Percentiles rank a stretch among this genome's conserved stretches.
These are phyloP conservation scores for Oreochromis mossambicus DNA, from an alignment of 2,797 vertebrate genomes.

Conservation along the genomic window DNA sequence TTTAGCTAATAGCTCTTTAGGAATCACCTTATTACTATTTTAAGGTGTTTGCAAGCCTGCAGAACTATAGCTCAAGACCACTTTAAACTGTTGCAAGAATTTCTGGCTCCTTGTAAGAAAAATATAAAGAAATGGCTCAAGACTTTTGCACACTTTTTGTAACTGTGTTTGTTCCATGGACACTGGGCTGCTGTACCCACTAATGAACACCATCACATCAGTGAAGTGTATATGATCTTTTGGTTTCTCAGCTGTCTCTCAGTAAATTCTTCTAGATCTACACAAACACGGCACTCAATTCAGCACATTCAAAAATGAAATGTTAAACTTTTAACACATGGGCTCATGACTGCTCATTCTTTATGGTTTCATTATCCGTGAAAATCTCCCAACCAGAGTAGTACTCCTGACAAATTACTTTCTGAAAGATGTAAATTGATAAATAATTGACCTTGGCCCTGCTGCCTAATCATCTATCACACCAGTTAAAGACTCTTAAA, in stretches of 20 bases:
- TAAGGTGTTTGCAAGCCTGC: background rate
- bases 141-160: background rate
- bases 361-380: constrained; percentile 6
- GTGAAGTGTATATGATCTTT: background rate
- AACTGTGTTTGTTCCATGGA: background rate
- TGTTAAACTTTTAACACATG: background rate
- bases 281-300: background rate
- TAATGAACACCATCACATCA: background rate
- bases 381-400: constrained; percentile 21
- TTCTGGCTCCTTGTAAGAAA: background rate
- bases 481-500: constrained; percentile 21
- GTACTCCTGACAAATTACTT: constrained; percentile 24
- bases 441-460: constrained; percentile 38
- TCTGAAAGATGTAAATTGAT: constrained; percentile 20
- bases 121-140: background rate
- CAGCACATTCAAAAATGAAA: background rate
- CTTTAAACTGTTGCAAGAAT: background rate
- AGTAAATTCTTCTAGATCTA: background rate
- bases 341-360: background rate
- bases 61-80: background rate
- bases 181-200: background rate
- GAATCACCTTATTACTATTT: background rate
- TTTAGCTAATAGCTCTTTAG: background rate
- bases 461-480: constrained; percentile 32
- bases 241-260: background rate